Base-by-base conservation (phyloP, 2,113 vertebrate genomes). In the Willisornis vidua region DNA sequence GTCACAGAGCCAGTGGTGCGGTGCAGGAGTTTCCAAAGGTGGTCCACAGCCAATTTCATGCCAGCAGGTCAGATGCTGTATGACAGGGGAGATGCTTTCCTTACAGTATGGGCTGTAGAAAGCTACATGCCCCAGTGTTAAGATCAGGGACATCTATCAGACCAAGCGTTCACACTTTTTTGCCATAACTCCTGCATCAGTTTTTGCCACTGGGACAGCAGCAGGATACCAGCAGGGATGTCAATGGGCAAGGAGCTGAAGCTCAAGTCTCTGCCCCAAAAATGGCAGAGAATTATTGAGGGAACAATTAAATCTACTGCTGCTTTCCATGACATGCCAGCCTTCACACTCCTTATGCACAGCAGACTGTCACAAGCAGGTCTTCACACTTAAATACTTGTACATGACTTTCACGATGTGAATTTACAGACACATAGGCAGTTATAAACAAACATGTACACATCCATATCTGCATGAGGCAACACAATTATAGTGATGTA, bases 101-200 rank as follows among this genome's bases (percentile, higher is more conserved):
- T 80, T n/a, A n/a, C 20, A 51, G 6, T 37, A 6, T 1, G 5
- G 11, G 19, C 39, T 76, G 7, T 1, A 55, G 41, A 72, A 88
- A 63, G 8, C 28, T 28, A 6, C 29, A 61, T 33, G 55, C 26
- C 48, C 31, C 0, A 0, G 14, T 11, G 11, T 41, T 57, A 73
- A 14, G 12, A 37, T 46, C 71, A 33, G 39, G 35, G 31, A 48
- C 24, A 57, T 15, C 65, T 66, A 14, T 39, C 26, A 68, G 51
- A 62, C 62, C 19, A 80, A 61, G 7, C 35, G 17, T 18, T 73
- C 39, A 24, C 19, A 26, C 9, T 24, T 33, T 26, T 58, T 16
- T 55, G 14, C 26, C 8, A 0, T 19, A 61, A 75, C 16, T 29
- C 25, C 66, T 58, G 3, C 13, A 48, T 4, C 41, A 24, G 22